Percentiles rank a stretch among this genome's conserved stretches.
Evolutionary conservation across 2,888 invertebrate species (phyloP).

Genomic region (Drosophila birchii): DNA sequence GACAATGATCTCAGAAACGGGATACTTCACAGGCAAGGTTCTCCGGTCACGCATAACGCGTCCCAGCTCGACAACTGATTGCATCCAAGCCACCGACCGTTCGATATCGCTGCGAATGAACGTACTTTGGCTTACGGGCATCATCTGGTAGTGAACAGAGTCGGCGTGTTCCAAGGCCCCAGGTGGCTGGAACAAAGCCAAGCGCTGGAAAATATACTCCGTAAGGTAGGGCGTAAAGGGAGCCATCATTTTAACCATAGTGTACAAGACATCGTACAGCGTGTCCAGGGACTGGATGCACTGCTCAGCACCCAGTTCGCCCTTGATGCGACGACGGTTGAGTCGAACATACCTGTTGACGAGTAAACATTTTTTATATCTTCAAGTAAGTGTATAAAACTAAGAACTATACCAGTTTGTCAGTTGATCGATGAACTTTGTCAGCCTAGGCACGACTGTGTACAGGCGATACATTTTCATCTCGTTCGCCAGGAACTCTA

Average conservation of each 20-base stretch:
- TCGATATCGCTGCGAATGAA: constrained; percentile 95
- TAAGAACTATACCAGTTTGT: constrained; percentile 92
- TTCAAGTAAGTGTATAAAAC: neutral
- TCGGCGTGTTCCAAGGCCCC: constrained; percentile 86
- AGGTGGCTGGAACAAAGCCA: constrained; percentile 87
- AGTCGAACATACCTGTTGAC: constrained; percentile 92
- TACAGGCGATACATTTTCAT: constrained; percentile 98
- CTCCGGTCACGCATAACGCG: constrained; percentile 96
- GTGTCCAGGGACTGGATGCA: constrained; percentile 94
- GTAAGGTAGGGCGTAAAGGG: constrained; percentile 98
- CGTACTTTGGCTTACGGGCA: constrained; percentile 90
- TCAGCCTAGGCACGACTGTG: constrained; percentile 96
- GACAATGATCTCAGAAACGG: constrained; percentile 97
- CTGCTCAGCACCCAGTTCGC: constrained; percentile 92
- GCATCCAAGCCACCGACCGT: constrained; percentile 95
- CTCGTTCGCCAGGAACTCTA: constrained; percentile 94
- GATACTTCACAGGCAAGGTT: constrained; percentile 97
- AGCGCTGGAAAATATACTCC: constrained; percentile 96
- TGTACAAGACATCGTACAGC: constrained; percentile 93
- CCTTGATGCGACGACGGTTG: constrained; percentile 97
- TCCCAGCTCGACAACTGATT: constrained; percentile 96
- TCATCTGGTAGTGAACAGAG: constrained; percentile 96
- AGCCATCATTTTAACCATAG: constrained; percentile 96
- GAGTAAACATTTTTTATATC: neutral
- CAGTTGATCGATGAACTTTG: constrained; percentile 98